A percentile compares a stretch with the other conserved stretches of the same genome.
Conservation (phyloP, 2,113 vertebrate genomes). For the Pseudorasbora parva region DNA sequence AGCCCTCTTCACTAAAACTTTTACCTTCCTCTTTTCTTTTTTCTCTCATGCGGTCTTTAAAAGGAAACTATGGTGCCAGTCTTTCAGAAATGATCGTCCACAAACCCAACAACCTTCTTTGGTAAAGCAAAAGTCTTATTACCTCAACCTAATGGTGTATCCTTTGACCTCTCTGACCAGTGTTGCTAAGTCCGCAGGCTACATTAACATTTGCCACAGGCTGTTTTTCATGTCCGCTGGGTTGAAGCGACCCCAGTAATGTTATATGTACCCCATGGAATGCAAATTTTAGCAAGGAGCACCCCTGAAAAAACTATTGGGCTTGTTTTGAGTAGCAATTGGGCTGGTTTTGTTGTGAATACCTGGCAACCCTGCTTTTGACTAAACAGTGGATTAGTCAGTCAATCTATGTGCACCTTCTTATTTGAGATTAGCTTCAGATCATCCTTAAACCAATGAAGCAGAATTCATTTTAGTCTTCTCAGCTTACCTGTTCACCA, state of each 20-base stretch:
- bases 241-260: too few species aligned
- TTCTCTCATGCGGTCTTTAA: background rate
- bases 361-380: too few species aligned
- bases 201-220: too few species aligned
- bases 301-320: too few species aligned
- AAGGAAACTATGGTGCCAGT: background rate
- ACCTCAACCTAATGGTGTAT: background rate
- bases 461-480: conserved; percentile 61
- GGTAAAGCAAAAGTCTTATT: background rate
- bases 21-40: background rate
- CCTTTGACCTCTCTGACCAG: background rate
- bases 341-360: too few species aligned
- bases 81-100: background rate
- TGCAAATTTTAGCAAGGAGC: too few species aligned
- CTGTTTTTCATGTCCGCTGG: too few species aligned
- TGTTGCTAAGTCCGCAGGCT: too few species aligned
- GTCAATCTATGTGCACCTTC: conserved; percentile 62
- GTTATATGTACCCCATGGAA: too few species aligned
- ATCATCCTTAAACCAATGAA: conserved; percentile 54
- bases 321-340: too few species aligned
- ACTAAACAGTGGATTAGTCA: conserved; percentile 56
- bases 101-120: background rate
- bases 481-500: conserved; percentile 34
- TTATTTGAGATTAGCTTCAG: conserved; percentile 69
- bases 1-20: too few species aligned